phyloP scores from a whole-genome alignment of 2,113 vertebrate genomes.

The Bothrops jararaca region DNA sequence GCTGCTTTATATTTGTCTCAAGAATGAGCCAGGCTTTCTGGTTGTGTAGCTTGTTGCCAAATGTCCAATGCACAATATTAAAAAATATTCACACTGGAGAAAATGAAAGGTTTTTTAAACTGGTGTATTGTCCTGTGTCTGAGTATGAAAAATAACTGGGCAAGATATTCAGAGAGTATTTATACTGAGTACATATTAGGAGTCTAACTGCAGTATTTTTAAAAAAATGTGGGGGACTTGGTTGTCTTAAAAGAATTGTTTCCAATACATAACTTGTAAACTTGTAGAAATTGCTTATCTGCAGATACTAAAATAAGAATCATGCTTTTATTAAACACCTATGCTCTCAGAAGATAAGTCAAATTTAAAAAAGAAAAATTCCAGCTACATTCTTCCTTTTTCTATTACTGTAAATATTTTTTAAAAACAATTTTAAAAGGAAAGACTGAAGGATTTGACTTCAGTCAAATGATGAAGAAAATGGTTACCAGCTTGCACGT shows the following conservation, averaged over 20 bases:
- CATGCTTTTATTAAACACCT: background rate
- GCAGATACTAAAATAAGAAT: background rate
- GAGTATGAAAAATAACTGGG: background rate
- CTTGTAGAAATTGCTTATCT: background rate
- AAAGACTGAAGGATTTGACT: background rate
- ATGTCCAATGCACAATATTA: constrained; percentile 23
- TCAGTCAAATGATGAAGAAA: background rate
- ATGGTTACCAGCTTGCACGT: background rate
- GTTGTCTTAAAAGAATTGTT: background rate
- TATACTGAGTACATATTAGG: background rate
- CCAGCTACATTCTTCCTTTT: background rate
- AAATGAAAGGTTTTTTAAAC: background rate
- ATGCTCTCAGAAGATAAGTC: background rate
- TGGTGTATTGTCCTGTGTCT: background rate
- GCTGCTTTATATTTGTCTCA: background rate
- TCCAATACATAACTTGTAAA: background rate
- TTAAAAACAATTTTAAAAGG: background rate
- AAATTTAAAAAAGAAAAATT: background rate
- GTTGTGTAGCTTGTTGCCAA: background rate
- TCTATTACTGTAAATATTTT: background rate
- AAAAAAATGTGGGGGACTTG: background rate
- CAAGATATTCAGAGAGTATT: background rate
- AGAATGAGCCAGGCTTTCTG: background rate
- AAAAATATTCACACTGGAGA: constrained; percentile 33
- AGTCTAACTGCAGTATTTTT: background rate